Evolutionary conservation across 2,797 vertebrate genomes (phyloP).

Genomic region (Hippocampus kuda): DNA sequence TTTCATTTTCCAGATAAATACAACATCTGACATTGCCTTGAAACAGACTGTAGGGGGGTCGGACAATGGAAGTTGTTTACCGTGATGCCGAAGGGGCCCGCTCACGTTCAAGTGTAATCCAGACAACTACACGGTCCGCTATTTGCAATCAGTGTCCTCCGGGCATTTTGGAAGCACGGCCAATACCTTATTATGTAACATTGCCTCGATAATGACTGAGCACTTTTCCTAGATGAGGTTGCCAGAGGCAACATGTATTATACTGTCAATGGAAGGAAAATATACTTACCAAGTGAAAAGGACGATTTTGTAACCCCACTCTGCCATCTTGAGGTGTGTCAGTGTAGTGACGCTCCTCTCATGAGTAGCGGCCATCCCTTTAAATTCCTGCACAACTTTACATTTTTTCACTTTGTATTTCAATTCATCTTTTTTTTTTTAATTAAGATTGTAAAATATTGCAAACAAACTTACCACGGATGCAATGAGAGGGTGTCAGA

Average conservation of each 20-base stretch:
- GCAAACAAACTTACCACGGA: background rate
- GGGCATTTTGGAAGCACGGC: background rate
- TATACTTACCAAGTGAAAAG: background rate
- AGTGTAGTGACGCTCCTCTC: conserved; percentile 6
- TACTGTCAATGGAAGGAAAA: background rate
- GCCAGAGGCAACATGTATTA: background rate
- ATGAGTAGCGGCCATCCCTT: background rate
- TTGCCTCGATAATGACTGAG: background rate
- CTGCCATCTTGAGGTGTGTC: conserved; percentile 46
- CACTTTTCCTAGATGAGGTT: background rate
- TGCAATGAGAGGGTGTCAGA: background rate
- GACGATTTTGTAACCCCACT: conserved; percentile 30
- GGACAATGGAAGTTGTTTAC: background rate
- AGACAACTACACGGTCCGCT: background rate
- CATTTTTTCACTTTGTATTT: background rate
- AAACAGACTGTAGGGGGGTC: background rate
- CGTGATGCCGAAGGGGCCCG: background rate
- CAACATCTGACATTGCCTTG: conserved; percentile 1
- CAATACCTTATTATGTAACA: background rate
- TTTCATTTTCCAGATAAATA: conserved; percentile 14
- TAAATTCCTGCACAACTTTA: background rate
- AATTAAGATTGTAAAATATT: background rate
- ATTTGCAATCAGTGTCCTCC: background rate
- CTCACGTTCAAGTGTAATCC: background rate
- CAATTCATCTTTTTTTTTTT: background rate